Conservation (phyloP, 2,888 invertebrate species). For the Lasioglossum zephyrum region DNA sequence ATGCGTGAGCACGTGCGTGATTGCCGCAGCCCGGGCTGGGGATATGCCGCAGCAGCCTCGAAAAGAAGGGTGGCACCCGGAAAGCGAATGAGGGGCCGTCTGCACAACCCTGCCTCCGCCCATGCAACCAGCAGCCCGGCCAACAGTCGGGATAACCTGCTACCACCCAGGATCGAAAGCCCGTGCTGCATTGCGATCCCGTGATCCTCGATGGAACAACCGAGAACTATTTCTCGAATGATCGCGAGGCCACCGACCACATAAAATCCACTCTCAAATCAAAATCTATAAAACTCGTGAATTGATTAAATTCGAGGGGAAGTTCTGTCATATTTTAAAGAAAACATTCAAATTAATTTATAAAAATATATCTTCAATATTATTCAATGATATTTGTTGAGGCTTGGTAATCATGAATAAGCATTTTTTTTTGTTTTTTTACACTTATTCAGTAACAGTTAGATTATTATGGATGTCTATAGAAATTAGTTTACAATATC, state of each 20-base stretch:
- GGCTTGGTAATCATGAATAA: too few relatives aligned
- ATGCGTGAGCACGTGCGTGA: conserved; percentile 74
- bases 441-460: background rate
- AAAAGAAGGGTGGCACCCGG: conserved; percentile 80
- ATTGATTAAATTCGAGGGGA: too few relatives aligned
- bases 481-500: too few relatives aligned
- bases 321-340: too few relatives aligned
- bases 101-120: conserved; percentile 80
- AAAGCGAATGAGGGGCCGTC: conserved; percentile 81
- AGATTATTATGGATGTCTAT: background rate
- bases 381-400: too few relatives aligned
- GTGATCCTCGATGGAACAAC: conserved; percentile 18
- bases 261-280: background rate
- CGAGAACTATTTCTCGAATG: conserved; percentile 2
- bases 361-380: too few relatives aligned
- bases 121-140: conserved; percentile 74
- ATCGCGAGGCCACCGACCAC: background rate
- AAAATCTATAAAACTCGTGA: background rate
- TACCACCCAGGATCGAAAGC: conserved; percentile 65
- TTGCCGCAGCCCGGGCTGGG: conserved; percentile 66
- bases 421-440: too few relatives aligned
- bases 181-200: conserved; percentile 41
- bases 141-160: conserved; percentile 67
- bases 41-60: conserved; percentile 66
- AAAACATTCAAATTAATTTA: too few relatives aligned